Evolutionary conservation across 2,888 invertebrate genomes (phyloP), one percentile per base, ranked within the genome.

Genomic region (Alcis repandata): DNA sequence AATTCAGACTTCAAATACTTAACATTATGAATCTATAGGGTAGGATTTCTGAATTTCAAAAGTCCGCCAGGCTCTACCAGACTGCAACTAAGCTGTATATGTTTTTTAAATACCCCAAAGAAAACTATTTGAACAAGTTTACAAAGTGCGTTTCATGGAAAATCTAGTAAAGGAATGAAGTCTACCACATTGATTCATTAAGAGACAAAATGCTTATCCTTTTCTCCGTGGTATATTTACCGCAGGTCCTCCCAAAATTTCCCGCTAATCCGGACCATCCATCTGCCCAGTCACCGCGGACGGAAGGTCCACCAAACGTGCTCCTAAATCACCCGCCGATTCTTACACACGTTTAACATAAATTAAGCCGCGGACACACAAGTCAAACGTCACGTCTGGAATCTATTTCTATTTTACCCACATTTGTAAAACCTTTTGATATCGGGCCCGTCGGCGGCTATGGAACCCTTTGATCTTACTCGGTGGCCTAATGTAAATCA

Each of bases 401-500:
- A 69, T 79, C 84, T 83, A 83, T 83, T 82, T 81, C 46, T 46
- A 60, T 56, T 71, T 82, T 80, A 82, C 76, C 73, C 74, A 74
- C 71, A 74, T 79, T 77, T 74, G 69, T 74, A 72, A 68, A 80
- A 73, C 75, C 83, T 82, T 83, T 84, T 84, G 83, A 85, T 85
- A 82, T 80, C 71, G 77, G 74, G 53, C 64, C 73, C 70, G 69
- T 60, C 61, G 64, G 66, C 61, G 57, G 59, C 60, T 8, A 11
- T 20, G 36, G 36, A 59, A n/a, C 52, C 13, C 85, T 90, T 91
- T 91, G 90, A 91, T 90, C 90, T 84, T 58, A 1, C 79, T 71
- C 81, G 90, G 90, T 87, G 89, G 88, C 78, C 86, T 65, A 51
- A 76, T 72, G 76, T 89, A 85, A 87, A 88, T 87, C 83, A 68